phyloP scores from a whole-genome alignment of 2,888 invertebrate genomes.

The Meliscaeva auricollis region DNA sequence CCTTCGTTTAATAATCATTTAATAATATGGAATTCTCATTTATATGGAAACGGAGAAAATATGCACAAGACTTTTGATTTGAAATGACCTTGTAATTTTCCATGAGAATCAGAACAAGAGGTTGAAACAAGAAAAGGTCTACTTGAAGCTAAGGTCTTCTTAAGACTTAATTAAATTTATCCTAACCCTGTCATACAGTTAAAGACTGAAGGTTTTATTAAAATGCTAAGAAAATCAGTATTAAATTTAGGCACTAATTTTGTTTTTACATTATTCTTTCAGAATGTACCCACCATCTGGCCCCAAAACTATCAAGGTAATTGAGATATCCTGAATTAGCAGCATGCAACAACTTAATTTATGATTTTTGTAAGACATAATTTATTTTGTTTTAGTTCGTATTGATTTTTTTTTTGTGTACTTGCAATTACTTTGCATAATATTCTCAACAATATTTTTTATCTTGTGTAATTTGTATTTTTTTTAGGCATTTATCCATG shows the following conservation, averaged over 20 bases:
- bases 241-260: not conserved
- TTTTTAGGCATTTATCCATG: slow-evolving; percentile 84
- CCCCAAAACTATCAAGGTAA: slow-evolving; percentile 85
- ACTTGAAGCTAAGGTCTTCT: no score
- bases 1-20: no score
- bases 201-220: no score
- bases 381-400: slow-evolving; percentile 60
- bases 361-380: slow-evolving; percentile 67
- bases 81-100: no score
- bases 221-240: no score
- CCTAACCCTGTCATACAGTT: no score
- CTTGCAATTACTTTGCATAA: slow-evolving; percentile 65
- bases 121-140: no score
- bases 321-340: slow-evolving; percentile 77
- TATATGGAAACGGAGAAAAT: no score
- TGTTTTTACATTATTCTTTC: slow-evolving; percentile 57
- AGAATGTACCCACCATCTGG: slow-evolving; percentile 85
- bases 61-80: no score
- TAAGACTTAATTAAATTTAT: no score
- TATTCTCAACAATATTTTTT: slow-evolving; percentile 64
- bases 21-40: no score
- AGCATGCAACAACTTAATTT: slow-evolving; percentile 73
- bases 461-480: slow-evolving; percentile 79
- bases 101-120: no score
- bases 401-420: slow-evolving; percentile 76